A percentile compares a stretch with the other conserved stretches of the same genome.
phyloP scores from a whole-genome alignment of 2,797 vertebrate genomes.

The Siniperca scherzeri region DNA sequence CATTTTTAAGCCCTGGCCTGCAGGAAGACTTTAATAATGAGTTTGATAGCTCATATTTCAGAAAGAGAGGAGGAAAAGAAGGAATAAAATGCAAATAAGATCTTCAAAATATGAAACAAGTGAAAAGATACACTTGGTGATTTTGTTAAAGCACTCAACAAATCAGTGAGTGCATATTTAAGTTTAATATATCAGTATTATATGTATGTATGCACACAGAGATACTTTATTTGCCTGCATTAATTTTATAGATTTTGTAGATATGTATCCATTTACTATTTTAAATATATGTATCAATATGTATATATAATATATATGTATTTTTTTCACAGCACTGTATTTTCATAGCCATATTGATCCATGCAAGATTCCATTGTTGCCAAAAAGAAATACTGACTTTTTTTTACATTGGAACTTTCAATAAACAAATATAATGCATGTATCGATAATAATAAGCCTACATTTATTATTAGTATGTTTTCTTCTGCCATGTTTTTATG shows the following conservation, averaged over 20 bases:
- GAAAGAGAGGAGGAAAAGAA: neutral
- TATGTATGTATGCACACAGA: neutral
- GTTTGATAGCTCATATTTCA: neutral
- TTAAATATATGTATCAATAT: neutral
- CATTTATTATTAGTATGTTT: neutral
- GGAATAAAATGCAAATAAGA: neutral
- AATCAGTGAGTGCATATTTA: neutral
- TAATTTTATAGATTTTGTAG: conserved; percentile 12
- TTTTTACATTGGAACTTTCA: neutral
- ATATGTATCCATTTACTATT: neutral
- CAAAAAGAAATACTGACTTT: neutral
- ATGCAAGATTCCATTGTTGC: neutral
- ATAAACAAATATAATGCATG: neutral
- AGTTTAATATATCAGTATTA: too few relatives aligned
- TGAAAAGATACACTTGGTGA: neutral
- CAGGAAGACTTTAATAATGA: neutral
- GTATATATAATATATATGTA: neutral
- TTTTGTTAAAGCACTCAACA: neutral
- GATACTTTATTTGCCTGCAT: neutral
- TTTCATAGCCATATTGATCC: too few relatives aligned
- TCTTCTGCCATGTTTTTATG: neutral
- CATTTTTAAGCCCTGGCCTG: neutral
- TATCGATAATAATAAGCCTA: neutral
- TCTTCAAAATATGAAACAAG: neutral
- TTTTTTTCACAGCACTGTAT: too few relatives aligned